Evolutionary conservation across 2,113 vertebrate genomes (phyloP).

Genomic region (Rhabdomys dilectus): DNA sequence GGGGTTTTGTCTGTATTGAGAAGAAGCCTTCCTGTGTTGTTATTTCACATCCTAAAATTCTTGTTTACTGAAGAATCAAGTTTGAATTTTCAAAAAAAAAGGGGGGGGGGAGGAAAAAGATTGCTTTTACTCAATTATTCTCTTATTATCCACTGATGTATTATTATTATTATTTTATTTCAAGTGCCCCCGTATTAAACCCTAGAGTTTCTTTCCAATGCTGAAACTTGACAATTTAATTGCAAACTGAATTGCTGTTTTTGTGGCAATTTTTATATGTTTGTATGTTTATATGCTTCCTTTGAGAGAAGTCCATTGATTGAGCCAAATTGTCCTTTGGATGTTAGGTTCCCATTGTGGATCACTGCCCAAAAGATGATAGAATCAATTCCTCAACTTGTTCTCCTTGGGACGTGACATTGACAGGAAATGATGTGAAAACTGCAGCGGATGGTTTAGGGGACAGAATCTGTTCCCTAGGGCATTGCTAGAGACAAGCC

Average conservation of each 20-base stretch:
- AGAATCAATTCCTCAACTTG: constrained; percentile 82
- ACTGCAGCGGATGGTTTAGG: constrained; percentile 63
- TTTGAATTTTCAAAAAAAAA: neutral
- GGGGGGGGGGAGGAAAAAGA: neutral
- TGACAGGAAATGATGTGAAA: constrained; percentile 73
- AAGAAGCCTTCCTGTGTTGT: neutral
- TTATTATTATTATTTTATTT: neutral
- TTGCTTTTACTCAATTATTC: neutral
- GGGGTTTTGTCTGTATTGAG: neutral
- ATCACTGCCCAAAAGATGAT: constrained; percentile 83
- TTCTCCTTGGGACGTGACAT: constrained; percentile 79
- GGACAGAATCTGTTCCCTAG: constrained; percentile 8
- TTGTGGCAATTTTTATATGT: constrained; percentile 78
- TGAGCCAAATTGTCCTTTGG: constrained; percentile 82
- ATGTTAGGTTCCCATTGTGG: constrained; percentile 81
- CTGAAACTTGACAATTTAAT: constrained; percentile 73
- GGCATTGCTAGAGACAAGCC: neutral
- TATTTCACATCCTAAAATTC: neutral
- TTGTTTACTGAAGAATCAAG: neutral
- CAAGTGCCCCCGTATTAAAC: neutral
- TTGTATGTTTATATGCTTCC: constrained; percentile 82
- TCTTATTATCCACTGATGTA: constrained; percentile 14
- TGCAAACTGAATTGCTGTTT: constrained; percentile 77
- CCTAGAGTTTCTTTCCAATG: neutral
- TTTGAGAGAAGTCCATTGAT: constrained; percentile 83